Conservation (phyloP, 2,888 invertebrate genomes). For the Alloplasta piceator region DNA sequence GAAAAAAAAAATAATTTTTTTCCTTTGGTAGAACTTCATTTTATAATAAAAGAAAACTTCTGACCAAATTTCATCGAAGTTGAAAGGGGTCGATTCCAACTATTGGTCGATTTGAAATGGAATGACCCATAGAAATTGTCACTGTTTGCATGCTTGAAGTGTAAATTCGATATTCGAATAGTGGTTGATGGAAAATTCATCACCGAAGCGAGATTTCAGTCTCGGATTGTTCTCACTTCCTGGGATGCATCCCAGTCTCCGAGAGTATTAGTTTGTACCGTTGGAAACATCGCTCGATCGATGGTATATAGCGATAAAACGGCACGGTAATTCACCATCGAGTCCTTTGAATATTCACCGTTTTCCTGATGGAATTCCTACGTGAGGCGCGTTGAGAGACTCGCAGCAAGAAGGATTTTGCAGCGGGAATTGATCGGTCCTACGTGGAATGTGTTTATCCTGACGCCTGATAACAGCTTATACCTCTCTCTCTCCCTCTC, state of each 20-base stretch:
- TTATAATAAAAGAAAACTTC: too few species aligned
- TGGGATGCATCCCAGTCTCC: constrained; percentile 21
- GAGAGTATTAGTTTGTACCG: constrained; percentile 57
- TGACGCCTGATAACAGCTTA: constrained; percentile 36
- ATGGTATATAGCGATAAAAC: constrained; percentile 31
- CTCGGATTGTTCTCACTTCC: constrained; percentile 20
- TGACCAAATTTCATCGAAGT: too few species aligned
- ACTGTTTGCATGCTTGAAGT: constrained; percentile 38
- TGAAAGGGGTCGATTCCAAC: too few species aligned
- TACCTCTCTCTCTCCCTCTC: constrained; percentile 24
- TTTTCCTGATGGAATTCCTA: constrained; percentile 59
- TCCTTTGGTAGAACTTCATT: too few species aligned
- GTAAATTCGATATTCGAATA: constrained; percentile 49
- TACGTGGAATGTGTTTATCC: constrained; percentile 44
- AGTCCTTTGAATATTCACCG: constrained; percentile 59
- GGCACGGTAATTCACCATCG: constrained; percentile 40
- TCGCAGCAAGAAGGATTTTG: constrained; percentile 28
- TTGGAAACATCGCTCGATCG: constrained; percentile 28
- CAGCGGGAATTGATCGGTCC: constrained; percentile 52
- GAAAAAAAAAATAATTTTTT: too few species aligned
- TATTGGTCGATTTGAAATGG: too few species aligned
- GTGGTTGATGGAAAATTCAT: constrained; percentile 54
- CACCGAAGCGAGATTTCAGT: constrained; percentile 37
- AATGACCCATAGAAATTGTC: too few species aligned
- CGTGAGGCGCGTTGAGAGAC: constrained; percentile 50